These are phyloP conservation scores for Pholis gunnellus DNA, from an alignment of 2,113 vertebrate species.

Conservation along the genomic window DNA sequence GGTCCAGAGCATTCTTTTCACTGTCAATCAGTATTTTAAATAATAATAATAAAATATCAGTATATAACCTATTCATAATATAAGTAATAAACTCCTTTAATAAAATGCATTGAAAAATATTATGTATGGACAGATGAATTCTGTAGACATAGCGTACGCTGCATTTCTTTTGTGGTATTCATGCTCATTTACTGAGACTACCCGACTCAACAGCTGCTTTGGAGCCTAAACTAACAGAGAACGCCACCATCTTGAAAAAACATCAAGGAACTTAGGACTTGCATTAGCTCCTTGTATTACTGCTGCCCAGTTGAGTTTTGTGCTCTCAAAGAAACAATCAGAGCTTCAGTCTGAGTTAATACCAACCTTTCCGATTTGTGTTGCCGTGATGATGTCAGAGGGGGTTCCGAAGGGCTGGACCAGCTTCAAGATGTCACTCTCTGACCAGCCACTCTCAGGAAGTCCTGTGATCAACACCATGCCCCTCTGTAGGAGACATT, in stretches of 20 bases:
- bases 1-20: neutral
- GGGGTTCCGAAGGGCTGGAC: conserved; percentile 67
- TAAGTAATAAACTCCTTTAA: neutral
- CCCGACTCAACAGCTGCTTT: neutral
- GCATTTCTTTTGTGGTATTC: neutral
- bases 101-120: neutral
- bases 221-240: neutral
- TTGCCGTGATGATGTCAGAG: conserved; percentile 63
- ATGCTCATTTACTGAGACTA: neutral
- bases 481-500: conserved; percentile 50
- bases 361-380: conserved; percentile 67
- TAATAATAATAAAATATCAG: neutral
- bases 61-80: neutral
- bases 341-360: neutral
- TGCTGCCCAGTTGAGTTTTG: neutral
- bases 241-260: neutral
- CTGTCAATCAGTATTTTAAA: neutral
- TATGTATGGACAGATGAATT: neutral
- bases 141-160: neutral
- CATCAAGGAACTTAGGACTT: too few relatives aligned
- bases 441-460: conserved; percentile 64
- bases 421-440: conserved; percentile 62
- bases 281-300: neutral
- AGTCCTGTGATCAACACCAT: conserved; percentile 71
- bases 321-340: neutral